These are phyloP conservation scores for Alethe castanea DNA, from an alignment of 2,113 vertebrate species.

Conservation along the genomic window DNA sequence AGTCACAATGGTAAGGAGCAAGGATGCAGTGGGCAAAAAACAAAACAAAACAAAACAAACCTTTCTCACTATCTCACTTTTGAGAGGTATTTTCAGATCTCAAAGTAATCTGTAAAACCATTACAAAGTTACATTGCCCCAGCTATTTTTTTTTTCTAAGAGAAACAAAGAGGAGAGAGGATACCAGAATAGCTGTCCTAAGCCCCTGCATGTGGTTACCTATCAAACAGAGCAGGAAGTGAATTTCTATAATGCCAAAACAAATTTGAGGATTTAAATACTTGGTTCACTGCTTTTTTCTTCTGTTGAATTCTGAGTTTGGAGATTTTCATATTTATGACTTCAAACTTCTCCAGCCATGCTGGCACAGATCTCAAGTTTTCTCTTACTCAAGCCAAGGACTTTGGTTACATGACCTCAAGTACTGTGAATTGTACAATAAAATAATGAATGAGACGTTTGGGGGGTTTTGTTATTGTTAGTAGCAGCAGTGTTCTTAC, in stretches of 20 bases:
- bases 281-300: neutral
- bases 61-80: neutral
- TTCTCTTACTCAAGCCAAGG: neutral
- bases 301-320: neutral
- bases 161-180: neutral
- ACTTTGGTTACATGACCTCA: neutral
- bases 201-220: rapidly evolving
- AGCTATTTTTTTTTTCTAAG: neutral
- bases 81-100: neutral
- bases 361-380: neutral
- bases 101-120: no score
- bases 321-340: neutral
- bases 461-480: rapidly evolving
- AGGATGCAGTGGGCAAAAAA: neutral
- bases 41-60: rapidly evolving
- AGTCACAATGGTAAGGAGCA: neutral
- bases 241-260: neutral
- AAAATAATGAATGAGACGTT: neutral
- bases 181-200: neutral
- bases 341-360: neutral
- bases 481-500: neutral
- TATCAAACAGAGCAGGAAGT: neutral
- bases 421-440: neutral
- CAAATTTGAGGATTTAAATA: neutral
- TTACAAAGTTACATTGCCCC: neutral